Base-by-base conservation (phyloP, 2,888 invertebrate species). In the Neoascia interrupta region DNA sequence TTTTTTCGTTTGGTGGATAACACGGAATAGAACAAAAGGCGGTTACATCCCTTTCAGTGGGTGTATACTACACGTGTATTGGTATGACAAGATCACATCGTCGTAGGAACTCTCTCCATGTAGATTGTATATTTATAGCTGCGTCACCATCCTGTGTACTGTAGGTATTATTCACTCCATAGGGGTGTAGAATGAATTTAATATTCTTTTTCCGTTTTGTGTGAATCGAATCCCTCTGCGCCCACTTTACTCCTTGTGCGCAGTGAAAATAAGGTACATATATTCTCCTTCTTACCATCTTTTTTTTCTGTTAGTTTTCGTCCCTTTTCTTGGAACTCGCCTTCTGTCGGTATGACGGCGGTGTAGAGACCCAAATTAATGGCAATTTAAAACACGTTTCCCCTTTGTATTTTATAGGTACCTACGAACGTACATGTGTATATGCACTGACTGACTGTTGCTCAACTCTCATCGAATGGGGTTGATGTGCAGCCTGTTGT, bases 351-450 rank as follows among this genome's bases (percentile, higher is more conserved):
- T 43, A 41, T 54, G 39, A 26, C 37, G 41, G 16, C 47, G 56
- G 16, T 4, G 43, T 13, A 45, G 49, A 60, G 60, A 53, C 73
- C 66, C 60, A 74, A 60, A 74, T 74, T 68, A 68, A 66, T 74
- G 66, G 73, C 73, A 74, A 68, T 66, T 68, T 49, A 43, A 68
- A 66, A 68, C 73, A 49, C 34, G 73, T 74, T 74, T 74, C 60
- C 47, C 60, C 31, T 68, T 36, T 31, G 31, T 47, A 41, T 31
- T 36, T n/a, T 6, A 31, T 31, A 5, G 8, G 2, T 37, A 54
- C 58, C 31, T 61, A 37, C 15, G 8, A 11, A 15, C 15, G 37
- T 37, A 13, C 37, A 37, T 37, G 54, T 47, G 54, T 72, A 39
- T 60, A 34, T 64, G 64, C 56, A 58, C 58, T 53, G 19, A 16